Base-by-base conservation (phyloP, 1,140 invertebrate species). In the Drosophila lowei region DNA sequence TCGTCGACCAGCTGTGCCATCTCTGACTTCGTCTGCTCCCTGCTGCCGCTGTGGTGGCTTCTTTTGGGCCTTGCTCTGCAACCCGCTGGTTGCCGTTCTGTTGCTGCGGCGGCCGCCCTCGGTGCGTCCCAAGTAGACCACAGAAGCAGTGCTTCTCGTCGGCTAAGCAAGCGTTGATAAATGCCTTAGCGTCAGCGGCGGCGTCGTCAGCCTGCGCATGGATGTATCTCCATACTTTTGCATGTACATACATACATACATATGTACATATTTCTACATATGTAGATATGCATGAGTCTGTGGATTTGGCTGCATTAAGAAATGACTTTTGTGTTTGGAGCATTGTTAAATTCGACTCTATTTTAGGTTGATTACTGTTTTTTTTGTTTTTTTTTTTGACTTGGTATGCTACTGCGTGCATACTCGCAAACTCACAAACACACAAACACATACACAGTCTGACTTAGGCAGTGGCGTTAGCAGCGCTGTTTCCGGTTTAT, bases 251-350 rank as follows among this genome's bases (percentile, higher is more conserved):
- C 9, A 11, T 57, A 15, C 0, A 9, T 11, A 9, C 16, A 13
- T 11, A 23, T 11, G 34, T 43, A 43, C 8, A 4, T 23, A 28
- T n/a, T n/a, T n/a, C n/a, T 30, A 30, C 7, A 2, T 2, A 30
- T 7, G 18, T 47, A 34, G 1, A 4, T 11, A n/a, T 43, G 11
- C 11, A 11, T 21, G 18, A 23, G 53, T 70, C 50, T 75, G 70
- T 53, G 44, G 61, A 70, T 78, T 83, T 63, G 47, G 48, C 41
- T 70, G 62, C 77, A 74, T 60, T 57, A 68, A 67, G 49, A 67
- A 68, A 56, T 55, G 65, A 42, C 38, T 47, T 59, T 23, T 53
- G 47, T 53, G 34, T 34, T 16, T 58, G 16, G 21, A 50, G 62
- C 46, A 65, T 65, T 65, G 59, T 65, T 64, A 52, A 55, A 71